A percentile compares a stretch with the other conserved stretches of the same genome.
Conservation (phyloP, 2,797 vertebrate genomes). For the Crocodylus rhombifer region DNA sequence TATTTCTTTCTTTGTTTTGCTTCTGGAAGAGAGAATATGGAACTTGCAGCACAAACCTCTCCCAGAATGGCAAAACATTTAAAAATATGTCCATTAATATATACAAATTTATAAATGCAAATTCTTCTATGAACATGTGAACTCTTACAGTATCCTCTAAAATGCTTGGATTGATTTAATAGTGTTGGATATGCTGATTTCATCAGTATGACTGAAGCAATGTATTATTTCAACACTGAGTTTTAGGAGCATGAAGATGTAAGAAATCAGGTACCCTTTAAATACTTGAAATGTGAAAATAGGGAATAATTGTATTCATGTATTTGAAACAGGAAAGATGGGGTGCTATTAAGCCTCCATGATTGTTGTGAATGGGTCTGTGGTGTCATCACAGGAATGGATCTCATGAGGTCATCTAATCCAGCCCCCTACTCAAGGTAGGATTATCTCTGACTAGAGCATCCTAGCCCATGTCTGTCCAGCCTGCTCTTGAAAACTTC, state of each 20-base stretch:
- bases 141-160: too few relatives aligned
- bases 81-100: not conserved
- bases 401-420: too few relatives aligned
- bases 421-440: too few relatives aligned
- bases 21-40: not conserved
- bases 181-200: not conserved
- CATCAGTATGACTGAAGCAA: not conserved
- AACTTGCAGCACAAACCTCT: not conserved
- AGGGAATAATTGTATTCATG: not conserved
- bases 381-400: too few relatives aligned
- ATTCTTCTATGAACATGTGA: too few relatives aligned
- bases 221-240: not conserved
- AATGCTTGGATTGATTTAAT: too few relatives aligned
- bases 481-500: too few relatives aligned
- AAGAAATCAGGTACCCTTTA: not conserved
- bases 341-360: too few relatives aligned
- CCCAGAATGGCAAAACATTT: not conserved
- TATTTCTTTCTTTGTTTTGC: not conserved
- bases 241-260: not conserved
- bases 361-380: too few relatives aligned
- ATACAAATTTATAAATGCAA: not conserved
- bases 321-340: rapidly evolving
- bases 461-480: too few relatives aligned
- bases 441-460: too few relatives aligned
- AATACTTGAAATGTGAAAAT: not conserved